Evolutionary conservation across 2,888 invertebrate genomes (phyloP).

Genomic region (Ectemnius lituratus): DNA sequence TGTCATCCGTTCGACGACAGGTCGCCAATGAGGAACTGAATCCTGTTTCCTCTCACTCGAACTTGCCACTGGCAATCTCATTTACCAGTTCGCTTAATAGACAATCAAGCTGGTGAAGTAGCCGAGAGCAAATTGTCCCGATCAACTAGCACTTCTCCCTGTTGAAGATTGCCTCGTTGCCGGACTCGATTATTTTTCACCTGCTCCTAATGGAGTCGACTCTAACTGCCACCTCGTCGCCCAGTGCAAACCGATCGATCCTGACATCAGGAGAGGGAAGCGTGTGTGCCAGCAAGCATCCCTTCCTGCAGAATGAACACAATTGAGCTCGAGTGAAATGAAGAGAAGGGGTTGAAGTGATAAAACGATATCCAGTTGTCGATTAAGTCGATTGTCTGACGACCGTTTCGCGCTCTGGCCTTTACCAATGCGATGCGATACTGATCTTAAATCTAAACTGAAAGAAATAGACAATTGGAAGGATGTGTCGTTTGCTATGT

Average conservation of each 20-base stretch:
- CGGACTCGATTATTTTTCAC: background rate
- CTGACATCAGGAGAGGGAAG: background rate
- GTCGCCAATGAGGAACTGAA: slow-evolving; percentile 28
- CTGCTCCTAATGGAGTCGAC: slow-evolving; percentile 1
- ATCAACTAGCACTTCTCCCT: slow-evolving; percentile 68
- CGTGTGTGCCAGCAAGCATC: background rate
- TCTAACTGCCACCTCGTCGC: background rate
- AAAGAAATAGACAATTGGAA: background rate
- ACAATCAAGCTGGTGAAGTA: slow-evolving; percentile 65
- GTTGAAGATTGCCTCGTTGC: slow-evolving; percentile 57
- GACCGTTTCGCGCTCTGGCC: background rate
- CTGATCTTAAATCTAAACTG: too few relatives aligned
- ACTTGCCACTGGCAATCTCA: slow-evolving; percentile 49
- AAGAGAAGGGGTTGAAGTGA: background rate
- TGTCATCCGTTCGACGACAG: slow-evolving; percentile 35
- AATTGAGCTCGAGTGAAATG: background rate
- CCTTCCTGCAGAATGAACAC: background rate
- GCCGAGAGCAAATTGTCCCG: slow-evolving; percentile 69
- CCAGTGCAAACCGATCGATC: slow-evolving; percentile 15
- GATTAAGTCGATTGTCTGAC: background rate
- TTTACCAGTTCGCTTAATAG: slow-evolving; percentile 66
- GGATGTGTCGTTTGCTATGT: background rate
- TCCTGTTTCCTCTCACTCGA: slow-evolving; percentile 40
- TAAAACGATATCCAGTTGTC: background rate
- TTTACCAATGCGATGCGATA: background rate